Percentiles rank a stretch among this genome's conserved stretches.
Conservation (phyloP, 1,140 invertebrate genomes). For the Heliconius himera region DNA sequence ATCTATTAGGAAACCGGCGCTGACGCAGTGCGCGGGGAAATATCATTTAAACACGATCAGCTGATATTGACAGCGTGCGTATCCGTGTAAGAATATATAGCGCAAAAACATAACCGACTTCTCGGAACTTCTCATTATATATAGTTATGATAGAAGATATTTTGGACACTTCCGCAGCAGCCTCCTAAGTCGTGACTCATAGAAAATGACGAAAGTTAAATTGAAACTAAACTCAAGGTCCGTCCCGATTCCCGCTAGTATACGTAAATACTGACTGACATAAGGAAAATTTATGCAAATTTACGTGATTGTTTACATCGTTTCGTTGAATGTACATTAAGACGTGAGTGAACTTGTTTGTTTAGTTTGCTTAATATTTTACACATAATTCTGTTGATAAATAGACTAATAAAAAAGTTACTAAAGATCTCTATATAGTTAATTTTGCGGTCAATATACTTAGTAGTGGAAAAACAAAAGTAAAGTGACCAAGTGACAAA, state of each 20-base stretch:
- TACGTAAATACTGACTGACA: constrained; percentile 51
- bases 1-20: constrained; percentile 48
- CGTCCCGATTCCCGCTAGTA: constrained; percentile 51
- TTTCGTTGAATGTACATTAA: constrained; percentile 30
- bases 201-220: constrained; percentile 80
- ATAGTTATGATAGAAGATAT: constrained; percentile 57
- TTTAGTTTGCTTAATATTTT: constrained; percentile 20
- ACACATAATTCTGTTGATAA: constrained; percentile 16
- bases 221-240: constrained; percentile 67
- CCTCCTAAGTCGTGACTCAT: constrained; percentile 64
- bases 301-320: constrained; percentile 50
- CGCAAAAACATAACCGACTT: constrained; percentile 39
- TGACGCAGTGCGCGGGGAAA: constrained; percentile 63
- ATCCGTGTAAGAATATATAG: constrained; percentile 38
- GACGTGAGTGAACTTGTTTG: constrained; percentile 32
- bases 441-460: constrained; percentile 11
- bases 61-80: constrained; percentile 68
- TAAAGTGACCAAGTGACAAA: constrained; percentile 15
- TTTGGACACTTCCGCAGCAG: constrained; percentile 49
- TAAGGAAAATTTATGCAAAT: constrained; percentile 64
- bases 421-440: constrained; percentile 27
- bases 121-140: constrained; percentile 44
- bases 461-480: constrained; percentile 23
- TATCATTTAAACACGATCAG: constrained; percentile 55
- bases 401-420: constrained; percentile 16